phyloP scores from a whole-genome alignment of 2,797 vertebrate genomes.

The Esox masquinongy region DNA sequence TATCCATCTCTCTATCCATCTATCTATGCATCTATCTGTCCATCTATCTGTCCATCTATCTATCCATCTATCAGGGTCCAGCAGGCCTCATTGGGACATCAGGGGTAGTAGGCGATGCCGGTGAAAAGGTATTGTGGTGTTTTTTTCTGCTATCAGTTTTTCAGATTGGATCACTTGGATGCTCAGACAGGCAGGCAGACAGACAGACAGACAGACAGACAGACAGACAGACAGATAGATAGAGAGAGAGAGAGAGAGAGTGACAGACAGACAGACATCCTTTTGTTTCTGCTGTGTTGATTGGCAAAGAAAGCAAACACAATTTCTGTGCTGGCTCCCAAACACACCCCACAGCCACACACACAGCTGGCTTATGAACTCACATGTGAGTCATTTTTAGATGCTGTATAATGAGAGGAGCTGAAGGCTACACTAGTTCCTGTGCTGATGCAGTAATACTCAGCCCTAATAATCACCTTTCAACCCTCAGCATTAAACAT shows the following conservation, averaged over 20 bases:
- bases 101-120: conserved; percentile 81
- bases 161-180: conserved; percentile 59
- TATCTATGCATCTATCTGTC: background rate
- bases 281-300: background rate
- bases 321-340: background rate
- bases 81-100: conserved; percentile 82
- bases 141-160: conserved; percentile 64
- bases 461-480: background rate
- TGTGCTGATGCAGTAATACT: background rate
- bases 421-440: background rate
- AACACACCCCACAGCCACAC: conserved; percentile 6
- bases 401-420: conserved; percentile 3
- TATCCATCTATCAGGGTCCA: conserved; percentile 74
- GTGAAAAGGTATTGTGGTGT: conserved; percentile 86
- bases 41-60: conserved; percentile 29
- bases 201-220: conserved; percentile 28
- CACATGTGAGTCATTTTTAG: conserved; percentile 10
- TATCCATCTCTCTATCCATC: background rate
- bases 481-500: background rate
- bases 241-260: conserved; percentile 21
- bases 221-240: background rate
- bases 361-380: background rate
- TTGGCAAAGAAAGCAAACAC: conserved; percentile 7
- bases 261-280: background rate
- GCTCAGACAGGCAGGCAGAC: conserved; percentile 32